A percentile compares a stretch with the other conserved stretches of the same genome.
These are phyloP conservation scores for Salminus brasiliensis DNA, from an alignment of 2,113 vertebrate genomes.

Conservation along the genomic window DNA sequence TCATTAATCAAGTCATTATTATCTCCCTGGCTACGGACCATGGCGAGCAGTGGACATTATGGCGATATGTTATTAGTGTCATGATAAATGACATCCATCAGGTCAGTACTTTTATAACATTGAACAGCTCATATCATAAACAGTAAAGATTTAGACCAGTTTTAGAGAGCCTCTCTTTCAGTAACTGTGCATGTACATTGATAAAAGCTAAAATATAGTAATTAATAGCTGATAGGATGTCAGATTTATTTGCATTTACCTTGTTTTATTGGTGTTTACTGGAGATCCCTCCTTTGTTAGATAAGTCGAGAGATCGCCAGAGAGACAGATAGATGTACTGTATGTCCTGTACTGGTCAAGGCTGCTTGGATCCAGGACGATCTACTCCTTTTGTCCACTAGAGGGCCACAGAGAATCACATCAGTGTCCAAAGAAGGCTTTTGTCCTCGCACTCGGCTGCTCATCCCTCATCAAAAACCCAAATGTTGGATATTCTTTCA, in stretches of 20 bases:
- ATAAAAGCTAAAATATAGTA: too few species aligned
- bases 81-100: too few species aligned
- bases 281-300: too few species aligned
- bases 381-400: conserved; percentile 32
- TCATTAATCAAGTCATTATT: conserved; percentile 36
- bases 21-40: not conserved
- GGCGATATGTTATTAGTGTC: not conserved
- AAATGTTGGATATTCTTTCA: conserved; percentile 5
- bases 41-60: not conserved
- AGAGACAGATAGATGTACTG: too few species aligned
- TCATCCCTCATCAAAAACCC: not conserved
- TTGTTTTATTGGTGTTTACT: too few species aligned
- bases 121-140: not conserved
- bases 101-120: too few species aligned
- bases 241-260: too few species aligned
- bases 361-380: not conserved
- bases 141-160: too few species aligned
- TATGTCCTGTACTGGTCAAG: not conserved
- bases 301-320: too few species aligned
- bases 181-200: too few species aligned
- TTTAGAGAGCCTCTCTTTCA: too few species aligned
- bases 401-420: conserved; percentile 36
- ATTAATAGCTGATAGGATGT: too few species aligned
- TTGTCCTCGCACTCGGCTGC: conserved; percentile 5
- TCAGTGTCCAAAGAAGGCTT: not conserved